Percentiles rank a stretch among this genome's conserved stretches.
Conservation (phyloP, 2,797 vertebrate genomes). For the Urocyon cinereoargenteus region DNA sequence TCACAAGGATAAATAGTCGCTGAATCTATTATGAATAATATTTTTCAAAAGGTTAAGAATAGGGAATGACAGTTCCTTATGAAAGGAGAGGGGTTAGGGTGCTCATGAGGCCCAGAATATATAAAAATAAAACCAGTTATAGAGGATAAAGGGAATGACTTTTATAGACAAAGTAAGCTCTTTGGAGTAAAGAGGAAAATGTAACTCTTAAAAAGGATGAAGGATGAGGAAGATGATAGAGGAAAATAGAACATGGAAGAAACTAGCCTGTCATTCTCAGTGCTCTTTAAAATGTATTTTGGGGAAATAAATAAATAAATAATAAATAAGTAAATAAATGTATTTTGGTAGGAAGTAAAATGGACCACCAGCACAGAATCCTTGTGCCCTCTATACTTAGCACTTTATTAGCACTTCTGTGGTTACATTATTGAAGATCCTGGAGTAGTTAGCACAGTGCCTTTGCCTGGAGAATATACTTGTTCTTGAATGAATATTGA, state of each 20-base stretch:
- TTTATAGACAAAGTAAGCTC: constrained; percentile 48
- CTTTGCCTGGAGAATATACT: constrained; percentile 30
- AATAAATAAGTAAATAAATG: too few relatives aligned
- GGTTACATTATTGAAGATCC: neutral
- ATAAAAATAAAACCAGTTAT: constrained; percentile 44
- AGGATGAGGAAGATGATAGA: neutral
- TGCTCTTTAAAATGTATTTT: constrained; percentile 30
- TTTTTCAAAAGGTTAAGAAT: constrained; percentile 60
- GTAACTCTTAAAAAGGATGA: neutral
- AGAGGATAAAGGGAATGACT: neutral
- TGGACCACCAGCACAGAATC: neutral
- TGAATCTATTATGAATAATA: constrained; percentile 8
- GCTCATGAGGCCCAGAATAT: neutral
- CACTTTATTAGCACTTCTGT: constrained; percentile 32
- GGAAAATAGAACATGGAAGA: neutral
- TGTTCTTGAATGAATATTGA: neutral
- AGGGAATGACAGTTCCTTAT: constrained; percentile 47
- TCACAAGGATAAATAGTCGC: neutral
- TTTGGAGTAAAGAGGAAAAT: neutral
- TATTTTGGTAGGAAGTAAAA: constrained; percentile 15
- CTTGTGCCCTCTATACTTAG: constrained; percentile 34
- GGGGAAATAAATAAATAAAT: too few relatives aligned
- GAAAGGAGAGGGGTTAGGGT: neutral
- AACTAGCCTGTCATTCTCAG: neutral
- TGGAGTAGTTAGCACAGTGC: neutral